Evolutionary conservation across 2,888 invertebrate species (phyloP).

Genomic region (Syrista parreyssii): DNA sequence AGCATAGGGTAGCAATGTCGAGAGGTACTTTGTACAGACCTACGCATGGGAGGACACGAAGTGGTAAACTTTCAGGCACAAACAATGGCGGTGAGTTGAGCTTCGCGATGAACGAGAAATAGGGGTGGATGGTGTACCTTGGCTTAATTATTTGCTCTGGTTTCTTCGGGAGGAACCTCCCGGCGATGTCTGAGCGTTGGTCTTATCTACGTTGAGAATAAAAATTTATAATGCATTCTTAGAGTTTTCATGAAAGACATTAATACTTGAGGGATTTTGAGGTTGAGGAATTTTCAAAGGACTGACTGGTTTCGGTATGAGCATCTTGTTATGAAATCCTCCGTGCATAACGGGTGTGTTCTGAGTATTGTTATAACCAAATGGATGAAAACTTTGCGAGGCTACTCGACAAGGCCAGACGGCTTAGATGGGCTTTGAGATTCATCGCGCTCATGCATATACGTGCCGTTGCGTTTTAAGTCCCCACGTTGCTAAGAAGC

Average conservation of each 20-base stretch:
- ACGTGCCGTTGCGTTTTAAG: constrained; percentile 38
- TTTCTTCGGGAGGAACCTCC: background rate
- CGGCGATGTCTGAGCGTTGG: background rate
- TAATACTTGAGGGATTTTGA: background rate
- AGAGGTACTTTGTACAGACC: background rate
- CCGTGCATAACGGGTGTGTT: too few species aligned
- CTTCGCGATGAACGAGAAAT: background rate
- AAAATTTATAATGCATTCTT: background rate
- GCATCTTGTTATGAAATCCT: background rate
- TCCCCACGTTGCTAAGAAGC: constrained; percentile 38
- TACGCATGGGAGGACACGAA: background rate
- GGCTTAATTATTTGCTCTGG: constrained; percentile 3
- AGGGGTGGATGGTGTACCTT: background rate
- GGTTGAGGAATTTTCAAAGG: background rate
- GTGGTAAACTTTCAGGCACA: background rate
- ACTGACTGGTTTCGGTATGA: background rate
- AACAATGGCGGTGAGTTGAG: background rate
- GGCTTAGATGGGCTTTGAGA: background rate
- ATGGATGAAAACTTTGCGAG: background rate
- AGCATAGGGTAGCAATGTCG: background rate
- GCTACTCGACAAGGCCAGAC: background rate
- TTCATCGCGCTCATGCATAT: constrained; percentile 23
- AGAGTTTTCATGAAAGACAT: background rate
- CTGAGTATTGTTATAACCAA: background rate
- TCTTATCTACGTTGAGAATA: background rate